Conservation (phyloP, 2,113 vertebrate species). For the Diphyllodes magnificus region DNA sequence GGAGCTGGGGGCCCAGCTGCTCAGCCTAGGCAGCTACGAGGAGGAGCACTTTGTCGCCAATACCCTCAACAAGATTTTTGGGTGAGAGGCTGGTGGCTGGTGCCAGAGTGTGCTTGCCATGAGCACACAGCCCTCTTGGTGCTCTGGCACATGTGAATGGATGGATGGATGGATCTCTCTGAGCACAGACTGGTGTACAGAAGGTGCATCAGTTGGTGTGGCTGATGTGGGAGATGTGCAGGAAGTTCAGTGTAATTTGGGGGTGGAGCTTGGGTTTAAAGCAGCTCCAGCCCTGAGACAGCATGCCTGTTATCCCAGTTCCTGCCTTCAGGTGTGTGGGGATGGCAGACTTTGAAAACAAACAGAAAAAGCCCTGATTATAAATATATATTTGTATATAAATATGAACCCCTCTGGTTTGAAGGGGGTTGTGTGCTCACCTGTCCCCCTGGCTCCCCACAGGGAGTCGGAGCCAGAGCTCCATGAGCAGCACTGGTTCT, state of each 20-base stretch:
- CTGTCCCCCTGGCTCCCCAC: not conserved
- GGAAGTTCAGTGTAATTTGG: not conserved
- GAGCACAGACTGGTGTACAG: not conserved
- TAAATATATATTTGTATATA: not conserved
- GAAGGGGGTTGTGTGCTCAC: not conserved
- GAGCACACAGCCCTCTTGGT: not conserved
- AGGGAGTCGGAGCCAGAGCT: conserved; percentile 83
- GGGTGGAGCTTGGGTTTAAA: not conserved
- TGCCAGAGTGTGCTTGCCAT: not conserved
- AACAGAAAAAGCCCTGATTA: not conserved
- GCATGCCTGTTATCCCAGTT: not conserved
- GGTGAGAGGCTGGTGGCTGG: conserved; percentile 67
- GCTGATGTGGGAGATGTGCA: not conserved
- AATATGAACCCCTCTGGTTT: not conserved
- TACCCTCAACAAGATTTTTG: conserved; percentile 88
- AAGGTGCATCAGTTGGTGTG: not conserved
- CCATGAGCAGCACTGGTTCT: conserved; percentile 95
- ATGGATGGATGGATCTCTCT: not conserved
- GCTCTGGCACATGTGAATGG: not conserved
- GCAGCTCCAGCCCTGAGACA: not conserved
- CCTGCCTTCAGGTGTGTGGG: not conserved
- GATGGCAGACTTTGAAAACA: not conserved
- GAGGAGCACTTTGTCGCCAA: conserved; percentile 87
- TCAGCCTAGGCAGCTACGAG: conserved; percentile 83
- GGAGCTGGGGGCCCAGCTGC: conserved; percentile 84